Conservation (phyloP, 2,888 invertebrate genomes). For the Melanchra persicariae region DNA sequence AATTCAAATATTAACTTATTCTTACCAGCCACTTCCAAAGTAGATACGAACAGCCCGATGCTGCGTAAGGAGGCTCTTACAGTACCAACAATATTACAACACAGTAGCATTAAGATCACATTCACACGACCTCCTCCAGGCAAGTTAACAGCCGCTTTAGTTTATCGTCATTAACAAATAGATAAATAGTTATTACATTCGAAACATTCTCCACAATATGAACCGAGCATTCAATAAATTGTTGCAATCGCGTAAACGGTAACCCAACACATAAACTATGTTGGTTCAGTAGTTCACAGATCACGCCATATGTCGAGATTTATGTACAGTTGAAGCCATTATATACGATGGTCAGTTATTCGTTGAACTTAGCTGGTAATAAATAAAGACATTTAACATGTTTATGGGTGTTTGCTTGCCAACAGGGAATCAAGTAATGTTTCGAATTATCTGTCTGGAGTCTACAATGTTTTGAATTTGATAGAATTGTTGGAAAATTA, state of each 20-base stretch:
- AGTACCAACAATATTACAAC: too few relatives aligned
- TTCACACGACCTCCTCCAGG: constrained; percentile 22
- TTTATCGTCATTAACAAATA: constrained; percentile 28
- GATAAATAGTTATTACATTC: constrained; percentile 9
- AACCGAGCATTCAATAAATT: constrained; percentile 47
- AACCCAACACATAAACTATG: constrained; percentile 36
- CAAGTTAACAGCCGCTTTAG: constrained; percentile 9
- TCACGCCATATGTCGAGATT: constrained; percentile 56
- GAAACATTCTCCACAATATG: constrained; percentile 28
- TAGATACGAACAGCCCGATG: too few relatives aligned
- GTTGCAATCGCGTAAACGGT: constrained; percentile 48
- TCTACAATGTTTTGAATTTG: constrained; percentile 10
- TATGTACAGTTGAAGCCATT: constrained; percentile 42
- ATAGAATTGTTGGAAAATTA: background rate
- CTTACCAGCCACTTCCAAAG: too few relatives aligned
- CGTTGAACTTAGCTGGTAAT: constrained; percentile 50
- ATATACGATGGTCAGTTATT: constrained; percentile 53
- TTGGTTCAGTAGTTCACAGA: constrained; percentile 54
- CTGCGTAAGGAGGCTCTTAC: too few relatives aligned
- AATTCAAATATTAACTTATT: too few relatives aligned
- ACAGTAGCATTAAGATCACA: constrained; percentile 6
- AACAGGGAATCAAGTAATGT: constrained; percentile 35
- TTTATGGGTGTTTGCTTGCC: constrained; percentile 41
- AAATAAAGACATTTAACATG: constrained; percentile 50
- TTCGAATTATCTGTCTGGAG: constrained; percentile 8